A percentile compares a stretch with the other conserved stretches of the same genome.
phyloP scores from a whole-genome alignment of 1,140 invertebrate species.

The Scaptomyza hsui region DNA sequence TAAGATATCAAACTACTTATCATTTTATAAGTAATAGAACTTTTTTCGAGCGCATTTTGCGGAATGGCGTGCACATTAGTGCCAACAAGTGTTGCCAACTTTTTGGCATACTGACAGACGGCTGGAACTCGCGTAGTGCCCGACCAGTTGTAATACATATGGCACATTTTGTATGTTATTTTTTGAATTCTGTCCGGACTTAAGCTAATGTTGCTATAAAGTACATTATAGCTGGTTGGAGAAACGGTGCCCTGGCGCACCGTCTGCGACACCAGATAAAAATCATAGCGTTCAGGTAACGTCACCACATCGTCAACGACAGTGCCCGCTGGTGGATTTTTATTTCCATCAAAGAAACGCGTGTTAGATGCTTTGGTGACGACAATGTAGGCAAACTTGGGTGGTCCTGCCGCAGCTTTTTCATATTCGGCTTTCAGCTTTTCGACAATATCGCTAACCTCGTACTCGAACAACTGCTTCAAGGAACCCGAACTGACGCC shows the following conservation, averaged over 20 bases:
- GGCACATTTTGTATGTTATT: slow-evolving; percentile 91
- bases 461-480: slow-evolving; percentile 85
- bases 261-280: slow-evolving; percentile 91
- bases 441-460: slow-evolving; percentile 85
- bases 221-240: slow-evolving; percentile 92
- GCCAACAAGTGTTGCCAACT: slow-evolving; percentile 91
- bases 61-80: slow-evolving; percentile 88
- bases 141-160: slow-evolving; percentile 94
- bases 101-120: slow-evolving; percentile 94
- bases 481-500: slow-evolving; percentile 95
- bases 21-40: background rate
- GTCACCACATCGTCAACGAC: slow-evolving; percentile 94
- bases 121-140: slow-evolving; percentile 94
- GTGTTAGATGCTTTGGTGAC: slow-evolving; percentile 90
- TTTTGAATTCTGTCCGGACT: slow-evolving; percentile 89
- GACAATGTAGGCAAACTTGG: slow-evolving; percentile 89
- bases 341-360: slow-evolving; percentile 85
- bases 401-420: slow-evolving; percentile 74
- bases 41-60: slow-evolving; percentile 81
- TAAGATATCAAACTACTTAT: too few relatives aligned
- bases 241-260: slow-evolving; percentile 92
- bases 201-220: slow-evolving; percentile 87
- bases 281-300: slow-evolving; percentile 92
- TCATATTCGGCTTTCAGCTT: slow-evolving; percentile 85
- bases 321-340: slow-evolving; percentile 91